Evolutionary conservation across 2,888 invertebrate species (phyloP), one percentile per base, ranked within the genome.

Genomic region (Notodonta dromedarius): DNA sequence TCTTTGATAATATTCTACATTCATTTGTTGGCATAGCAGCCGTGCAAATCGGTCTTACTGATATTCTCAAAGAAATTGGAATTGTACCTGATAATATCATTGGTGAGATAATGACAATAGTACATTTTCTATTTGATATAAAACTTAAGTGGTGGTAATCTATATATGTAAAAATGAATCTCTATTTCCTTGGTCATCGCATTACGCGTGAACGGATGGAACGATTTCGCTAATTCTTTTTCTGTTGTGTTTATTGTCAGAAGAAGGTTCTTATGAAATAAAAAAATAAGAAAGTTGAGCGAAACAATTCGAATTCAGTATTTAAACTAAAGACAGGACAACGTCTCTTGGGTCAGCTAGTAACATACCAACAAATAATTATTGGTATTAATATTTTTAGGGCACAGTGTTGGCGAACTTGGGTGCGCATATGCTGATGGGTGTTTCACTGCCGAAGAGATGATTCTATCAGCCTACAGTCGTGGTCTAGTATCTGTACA

Each of bases 371-470:
- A 2, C 24, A 24, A 24, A 24, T 24, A 24, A 35, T 35, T 35
- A 46, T 46, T 46, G 0, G 4, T 32, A 55, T 58, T 52, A 56
- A 8, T 40, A 6, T n/a, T 64, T 70, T 6, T 56, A 87, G 87
- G 87, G 4, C 87, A 87, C 65, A 88, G 88, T 66, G 96, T 97
- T 0, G 98, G 98, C 46, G 98, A 99, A 86, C 90, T 98, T n/a
- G 98, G 97, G 96, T 84, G 88, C 56, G 87, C 84, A 0, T 88
- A 88, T 58, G 87, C 85, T 2, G 88, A 88, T 46, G 86, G 97
- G 1, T 96, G 97, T 63, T 94, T 98, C 61, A 97, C 97, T 0
- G 95, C 96, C 0, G 96, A 97, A 79, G 96, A 98, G 85, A 96
- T 96, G 88, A 95, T 98, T 56, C 86, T 97, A 11, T 94, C 96